Evolutionary conservation across 2,797 vertebrate genomes (phyloP), one percentile per base, ranked within the genome.

Genomic region (Tenualosa thibaudeaui): DNA sequence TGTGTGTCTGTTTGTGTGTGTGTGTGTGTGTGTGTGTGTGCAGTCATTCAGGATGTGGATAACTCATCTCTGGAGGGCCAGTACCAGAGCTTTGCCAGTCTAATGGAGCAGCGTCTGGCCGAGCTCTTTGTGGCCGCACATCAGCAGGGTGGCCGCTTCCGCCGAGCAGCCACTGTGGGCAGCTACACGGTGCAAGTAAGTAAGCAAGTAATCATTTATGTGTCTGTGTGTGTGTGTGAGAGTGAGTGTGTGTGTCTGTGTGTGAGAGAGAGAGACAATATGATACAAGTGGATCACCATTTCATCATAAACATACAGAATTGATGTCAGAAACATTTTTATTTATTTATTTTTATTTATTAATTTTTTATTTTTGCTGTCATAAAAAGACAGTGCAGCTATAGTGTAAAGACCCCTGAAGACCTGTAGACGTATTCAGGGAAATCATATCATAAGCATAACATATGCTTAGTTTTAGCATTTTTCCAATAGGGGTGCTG

Each of bases 31-130:
- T 89, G 81, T 90, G 10, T 31, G 0, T 90, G 90, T 84, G 13
- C 93, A 99, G 98, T 99, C 91, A 97, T 99, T 91, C 97, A 98
- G 92, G 98, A 98, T 5, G 98, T 99, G 83, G 97, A 98, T 87
- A 97, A 97, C 75, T 94, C 94, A 0, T 96, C 97, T 82, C 94
- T 99, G 92, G 97, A 97, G 85, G 93, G 94, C 89, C 97, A 98
- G 91, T 98, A 98, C 89, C 98, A 99, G 92, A 99, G 97, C 94
- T 99, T 99, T 86, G 97, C 98, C 84, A 96, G 96, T 54, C 89
- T 98, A 90, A 99, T 99, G 98, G 98, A 99, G 92, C 97, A 97
- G 91, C 96, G 97, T 40, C 89, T 99, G 92, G 98, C 97, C 37
- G 97, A 97, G 26, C 93, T 99, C 26, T 99, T 99, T 86, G 95